A percentile compares a stretch with the other conserved stretches of the same genome.
Evolutionary conservation across 2,888 invertebrate species (phyloP).

Genomic region (Nephrotoma appendiculata): DNA sequence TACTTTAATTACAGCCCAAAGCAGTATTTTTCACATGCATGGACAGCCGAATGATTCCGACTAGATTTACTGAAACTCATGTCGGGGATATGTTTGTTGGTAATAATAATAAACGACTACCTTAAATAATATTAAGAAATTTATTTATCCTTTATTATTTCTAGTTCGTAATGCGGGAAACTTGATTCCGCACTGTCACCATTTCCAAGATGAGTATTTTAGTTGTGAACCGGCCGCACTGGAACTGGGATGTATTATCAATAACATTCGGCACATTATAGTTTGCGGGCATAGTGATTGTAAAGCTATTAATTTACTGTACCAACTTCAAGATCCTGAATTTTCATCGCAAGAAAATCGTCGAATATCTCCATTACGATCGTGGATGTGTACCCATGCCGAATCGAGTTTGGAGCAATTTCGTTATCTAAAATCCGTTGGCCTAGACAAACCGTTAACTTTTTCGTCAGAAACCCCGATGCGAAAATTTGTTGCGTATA

Average conservation of each 20-base stretch:
- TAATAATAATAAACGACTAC: constrained; percentile 29
- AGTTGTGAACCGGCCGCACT: constrained; percentile 93
- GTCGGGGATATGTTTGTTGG: constrained; percentile 97
- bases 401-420: constrained; percentile 69
- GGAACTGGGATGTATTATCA: constrained; percentile 85
- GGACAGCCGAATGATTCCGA: constrained; percentile 95
- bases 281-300: constrained; percentile 98
- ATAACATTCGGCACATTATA: constrained; percentile 81
- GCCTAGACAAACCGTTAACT: constrained; percentile 52
- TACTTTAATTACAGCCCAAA: constrained; percentile 60
- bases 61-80: constrained; percentile 85
- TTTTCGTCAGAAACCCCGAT: constrained; percentile 80
- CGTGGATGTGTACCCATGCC: constrained; percentile 85
- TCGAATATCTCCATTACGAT: constrained; percentile 71
- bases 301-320: constrained; percentile 91
- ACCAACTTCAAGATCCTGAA: constrained; percentile 63
- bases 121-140: not conserved
- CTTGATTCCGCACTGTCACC: constrained; percentile 80
- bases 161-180: constrained; percentile 93
- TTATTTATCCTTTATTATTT: constrained; percentile 19
- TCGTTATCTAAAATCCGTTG: constrained; percentile 46
- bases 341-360: constrained; percentile 54
- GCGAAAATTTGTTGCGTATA: constrained; percentile 81
- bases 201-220: constrained; percentile 72
- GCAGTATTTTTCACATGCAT: constrained; percentile 96